Conservation (phyloP, 2,113 vertebrate species). For the Chionomys nivalis region DNA sequence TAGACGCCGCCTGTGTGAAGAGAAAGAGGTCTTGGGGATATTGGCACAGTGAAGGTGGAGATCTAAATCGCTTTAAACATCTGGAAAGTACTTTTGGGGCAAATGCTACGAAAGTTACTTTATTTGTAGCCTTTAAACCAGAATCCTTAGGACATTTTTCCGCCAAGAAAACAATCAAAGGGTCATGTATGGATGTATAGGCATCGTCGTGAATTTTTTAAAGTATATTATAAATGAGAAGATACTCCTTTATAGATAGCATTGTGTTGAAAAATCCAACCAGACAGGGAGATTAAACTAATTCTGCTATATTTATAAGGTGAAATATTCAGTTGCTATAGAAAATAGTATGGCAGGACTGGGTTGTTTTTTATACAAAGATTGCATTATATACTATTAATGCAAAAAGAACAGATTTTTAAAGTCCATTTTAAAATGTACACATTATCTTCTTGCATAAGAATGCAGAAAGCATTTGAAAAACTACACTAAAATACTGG, state of each 20-base stretch:
- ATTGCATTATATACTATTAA: background rate
- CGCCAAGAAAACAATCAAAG: constrained; percentile 43
- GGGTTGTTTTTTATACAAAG: constrained; percentile 16
- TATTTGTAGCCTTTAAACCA: constrained; percentile 12
- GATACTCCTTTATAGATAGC: constrained; percentile 54
- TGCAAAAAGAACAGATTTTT: background rate
- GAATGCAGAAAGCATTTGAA: background rate
- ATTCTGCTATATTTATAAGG: constrained; percentile 21
- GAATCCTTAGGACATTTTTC: background rate
- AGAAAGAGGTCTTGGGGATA: background rate
- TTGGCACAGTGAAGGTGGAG: background rate
- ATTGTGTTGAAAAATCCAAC: constrained; percentile 23
- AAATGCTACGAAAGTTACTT: background rate
- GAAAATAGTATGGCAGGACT: background rate
- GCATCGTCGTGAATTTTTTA: background rate
- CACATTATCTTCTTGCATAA: background rate
- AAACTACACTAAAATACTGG: constrained; percentile 25
- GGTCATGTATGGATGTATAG: background rate
- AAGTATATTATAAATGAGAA: constrained; percentile 21
- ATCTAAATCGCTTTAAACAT: background rate
- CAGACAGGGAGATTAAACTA: background rate
- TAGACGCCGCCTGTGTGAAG: background rate
- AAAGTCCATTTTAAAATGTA: constrained; percentile 1
- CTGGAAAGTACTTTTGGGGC: background rate
- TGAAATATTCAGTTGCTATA: background rate